A percentile compares a stretch with the other conserved stretches of the same genome.
These are phyloP conservation scores for Meriones psammophilus DNA, from an alignment of 2,797 vertebrate genomes.

Conservation along the genomic window DNA sequence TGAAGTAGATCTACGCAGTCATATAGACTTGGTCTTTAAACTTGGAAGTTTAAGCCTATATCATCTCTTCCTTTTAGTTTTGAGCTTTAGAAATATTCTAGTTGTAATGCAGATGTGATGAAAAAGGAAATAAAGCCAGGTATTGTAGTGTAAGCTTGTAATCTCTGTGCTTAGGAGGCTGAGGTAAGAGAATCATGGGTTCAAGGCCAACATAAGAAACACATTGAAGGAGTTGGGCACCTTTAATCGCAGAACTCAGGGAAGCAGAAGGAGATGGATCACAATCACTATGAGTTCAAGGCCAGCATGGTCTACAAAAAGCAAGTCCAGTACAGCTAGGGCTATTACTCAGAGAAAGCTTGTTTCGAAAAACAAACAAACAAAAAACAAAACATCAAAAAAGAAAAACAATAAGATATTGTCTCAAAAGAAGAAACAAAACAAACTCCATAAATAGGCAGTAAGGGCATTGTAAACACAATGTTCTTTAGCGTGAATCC, in stretches of 20 bases:
- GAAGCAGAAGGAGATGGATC: no score
- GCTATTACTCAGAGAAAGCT: no score
- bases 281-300: no score
- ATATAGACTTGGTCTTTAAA: background rate
- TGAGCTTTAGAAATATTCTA: slow-evolving; percentile 42
- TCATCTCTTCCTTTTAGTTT: background rate
- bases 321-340: no score
- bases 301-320: no score
- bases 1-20: background rate
- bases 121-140: background rate
- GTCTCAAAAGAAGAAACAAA: background rate
- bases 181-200: background rate
- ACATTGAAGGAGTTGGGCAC: background rate
- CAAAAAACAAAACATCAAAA: no score
- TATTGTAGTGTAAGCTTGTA: background rate
- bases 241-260: no score
- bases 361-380: no score
- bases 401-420: background rate
- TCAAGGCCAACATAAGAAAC: background rate
- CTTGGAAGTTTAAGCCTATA: background rate
- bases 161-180: background rate
- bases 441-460: background rate
- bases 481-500: slow-evolving; percentile 33
- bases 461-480: slow-evolving; percentile 13
- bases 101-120: background rate